These are phyloP conservation scores for Himalopsyche kuldschensis DNA, from an alignment of 2,888 invertebrate species.

Conservation along the genomic window DNA sequence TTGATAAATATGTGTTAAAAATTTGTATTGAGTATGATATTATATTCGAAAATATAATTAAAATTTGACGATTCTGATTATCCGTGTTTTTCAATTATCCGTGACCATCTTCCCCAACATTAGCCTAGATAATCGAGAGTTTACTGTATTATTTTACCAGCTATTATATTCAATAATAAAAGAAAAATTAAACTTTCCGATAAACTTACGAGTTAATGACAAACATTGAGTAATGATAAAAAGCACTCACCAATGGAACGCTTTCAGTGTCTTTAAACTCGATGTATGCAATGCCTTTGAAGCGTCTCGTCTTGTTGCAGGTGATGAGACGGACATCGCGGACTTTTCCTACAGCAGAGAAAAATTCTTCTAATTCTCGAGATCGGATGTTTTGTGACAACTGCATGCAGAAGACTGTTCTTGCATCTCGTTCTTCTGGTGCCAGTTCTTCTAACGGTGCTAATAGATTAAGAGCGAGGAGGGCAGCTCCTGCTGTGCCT, in stretches of 20 bases:
- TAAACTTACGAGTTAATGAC: too few species aligned
- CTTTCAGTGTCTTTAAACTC: conserved; percentile 98
- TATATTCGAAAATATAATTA: neutral
- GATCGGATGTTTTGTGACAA: conserved; percentile 91
- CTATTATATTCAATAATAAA: too few species aligned
- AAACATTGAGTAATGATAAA: too few species aligned
- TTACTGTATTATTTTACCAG: too few species aligned
- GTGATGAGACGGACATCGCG: conserved; percentile 97
- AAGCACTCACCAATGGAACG: conserved; percentile 79
- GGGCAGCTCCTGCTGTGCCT: neutral
- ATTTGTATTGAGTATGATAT: too few species aligned
- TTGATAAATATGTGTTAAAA: too few species aligned
- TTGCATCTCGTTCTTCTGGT: conserved; percentile 95
- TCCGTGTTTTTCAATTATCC: neutral
- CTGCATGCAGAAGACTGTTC: conserved; percentile 99
- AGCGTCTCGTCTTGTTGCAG: conserved; percentile 97
- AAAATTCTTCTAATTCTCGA: conserved; percentile 96
- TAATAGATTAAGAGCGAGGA: neutral
- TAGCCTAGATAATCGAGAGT: too few species aligned
- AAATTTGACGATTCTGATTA: neutral
- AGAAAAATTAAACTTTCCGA: too few species aligned
- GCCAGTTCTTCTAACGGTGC: conserved; percentile 70
- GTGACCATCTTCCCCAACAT: too few species aligned
- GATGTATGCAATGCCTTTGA: conserved; percentile 99
- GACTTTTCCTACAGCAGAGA: conserved; percentile 97